These are phyloP conservation scores for Tribolium castaneum DNA, from an alignment of 1,140 invertebrate genomes.

Conservation along the genomic window DNA sequence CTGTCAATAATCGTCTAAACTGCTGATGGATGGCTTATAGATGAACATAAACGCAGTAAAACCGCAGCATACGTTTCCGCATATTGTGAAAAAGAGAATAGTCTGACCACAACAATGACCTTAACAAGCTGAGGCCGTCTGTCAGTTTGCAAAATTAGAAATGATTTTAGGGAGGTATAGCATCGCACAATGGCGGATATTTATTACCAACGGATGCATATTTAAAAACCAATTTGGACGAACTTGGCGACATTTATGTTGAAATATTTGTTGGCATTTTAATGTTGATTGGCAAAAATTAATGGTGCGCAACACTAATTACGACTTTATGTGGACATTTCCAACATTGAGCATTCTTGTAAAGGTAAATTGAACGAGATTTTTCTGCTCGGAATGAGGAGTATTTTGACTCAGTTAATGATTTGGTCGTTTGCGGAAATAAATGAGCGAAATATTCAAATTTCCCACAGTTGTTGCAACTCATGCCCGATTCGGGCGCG, in stretches of 20 bases:
- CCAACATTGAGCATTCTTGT: neutral
- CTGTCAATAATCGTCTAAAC: conserved; percentile 31
- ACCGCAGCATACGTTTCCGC: neutral
- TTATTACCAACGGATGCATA: neutral
- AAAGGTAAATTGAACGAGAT: neutral
- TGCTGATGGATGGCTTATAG: conserved; percentile 30
- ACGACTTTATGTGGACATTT: neutral
- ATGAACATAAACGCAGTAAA: conserved; percentile 28
- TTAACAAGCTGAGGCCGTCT: conserved; percentile 36
- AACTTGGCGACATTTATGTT: neutral
- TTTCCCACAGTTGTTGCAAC: conserved; percentile 15
- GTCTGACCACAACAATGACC: conserved; percentile 40
- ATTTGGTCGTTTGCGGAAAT: neutral
- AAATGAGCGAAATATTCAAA: conserved; percentile 42
- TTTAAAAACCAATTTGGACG: neutral
- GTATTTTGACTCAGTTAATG: neutral
- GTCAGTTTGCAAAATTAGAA: neutral
- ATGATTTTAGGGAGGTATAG: neutral
- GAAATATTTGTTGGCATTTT: conserved; percentile 2
- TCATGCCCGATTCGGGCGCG: conserved; percentile 11
- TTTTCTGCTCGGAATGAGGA: neutral
- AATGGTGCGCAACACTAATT: conserved; percentile 1
- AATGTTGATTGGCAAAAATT: conserved; percentile 23
- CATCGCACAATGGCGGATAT: neutral
- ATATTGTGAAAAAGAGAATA: conserved; percentile 35